phyloP scores from a whole-genome alignment of 2,888 invertebrate species.

The Polymixis lichenea region DNA sequence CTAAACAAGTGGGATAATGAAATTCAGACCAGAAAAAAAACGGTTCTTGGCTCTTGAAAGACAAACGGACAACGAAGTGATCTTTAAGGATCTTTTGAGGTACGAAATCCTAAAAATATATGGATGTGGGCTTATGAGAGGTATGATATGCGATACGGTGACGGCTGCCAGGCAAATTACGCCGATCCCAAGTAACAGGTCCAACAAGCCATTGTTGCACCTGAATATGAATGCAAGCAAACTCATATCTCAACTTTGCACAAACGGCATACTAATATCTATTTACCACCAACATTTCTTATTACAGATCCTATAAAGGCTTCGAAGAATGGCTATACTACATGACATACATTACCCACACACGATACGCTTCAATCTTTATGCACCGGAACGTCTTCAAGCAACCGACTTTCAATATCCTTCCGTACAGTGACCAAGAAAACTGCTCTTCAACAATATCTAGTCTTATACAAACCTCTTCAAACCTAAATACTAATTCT shows the following conservation, averaged over 20 bases:
- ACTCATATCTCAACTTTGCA: neutral
- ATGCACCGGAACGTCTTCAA: conserved; percentile 93
- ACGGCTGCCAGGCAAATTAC: neutral
- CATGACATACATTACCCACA: conserved; percentile 94
- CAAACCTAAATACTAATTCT: conserved; percentile 86
- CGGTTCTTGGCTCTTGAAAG: neutral
- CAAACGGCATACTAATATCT: neutral
- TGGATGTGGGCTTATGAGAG: neutral
- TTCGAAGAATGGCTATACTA: conserved; percentile 96
- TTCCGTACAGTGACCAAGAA: conserved; percentile 87
- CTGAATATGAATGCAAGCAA: neutral
- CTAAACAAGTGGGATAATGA: neutral
- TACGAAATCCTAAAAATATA: too few relatives aligned
- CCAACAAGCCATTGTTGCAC: too few relatives aligned
- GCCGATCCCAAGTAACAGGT: neutral
- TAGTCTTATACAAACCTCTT: conserved; percentile 89
- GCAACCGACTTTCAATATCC: conserved; percentile 88
- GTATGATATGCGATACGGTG: neutral
- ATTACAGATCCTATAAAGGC: conserved; percentile 93
- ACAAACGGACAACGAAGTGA: too few relatives aligned
- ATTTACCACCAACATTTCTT: neutral
- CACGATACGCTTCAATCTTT: conserved; percentile 94
- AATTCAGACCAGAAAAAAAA: neutral
- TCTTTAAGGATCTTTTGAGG: too few relatives aligned
- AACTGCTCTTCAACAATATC: conserved; percentile 89